phyloP scores from a whole-genome alignment of 2,888 invertebrate genomes.

The Notocelia uddmanniana region DNA sequence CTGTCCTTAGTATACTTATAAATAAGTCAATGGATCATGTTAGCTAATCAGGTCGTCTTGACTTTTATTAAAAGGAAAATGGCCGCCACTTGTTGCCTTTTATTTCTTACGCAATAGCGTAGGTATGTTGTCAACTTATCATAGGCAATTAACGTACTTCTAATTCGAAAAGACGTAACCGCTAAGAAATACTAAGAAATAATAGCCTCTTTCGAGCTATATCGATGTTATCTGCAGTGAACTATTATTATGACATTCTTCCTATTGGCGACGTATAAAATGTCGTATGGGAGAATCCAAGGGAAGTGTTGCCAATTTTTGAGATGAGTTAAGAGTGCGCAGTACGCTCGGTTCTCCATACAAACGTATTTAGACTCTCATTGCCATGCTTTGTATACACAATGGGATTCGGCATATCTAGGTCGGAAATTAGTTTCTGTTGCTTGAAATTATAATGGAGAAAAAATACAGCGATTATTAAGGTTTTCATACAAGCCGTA shows the following conservation, averaged over 20 bases:
- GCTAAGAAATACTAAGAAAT: background rate
- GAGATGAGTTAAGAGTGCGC: too few relatives aligned
- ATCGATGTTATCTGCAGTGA: background rate
- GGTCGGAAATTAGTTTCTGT: too few relatives aligned
- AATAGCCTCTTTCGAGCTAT: background rate
- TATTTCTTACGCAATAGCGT: background rate
- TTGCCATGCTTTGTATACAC: too few relatives aligned
- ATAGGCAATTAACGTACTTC: background rate
- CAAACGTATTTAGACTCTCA: too few relatives aligned
- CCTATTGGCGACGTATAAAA: background rate
- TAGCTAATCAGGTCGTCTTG: too few relatives aligned
- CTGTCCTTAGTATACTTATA: too few relatives aligned
- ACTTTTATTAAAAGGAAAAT: background rate
- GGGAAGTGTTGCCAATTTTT: background rate
- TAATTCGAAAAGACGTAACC: background rate
- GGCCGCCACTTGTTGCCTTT: background rate
- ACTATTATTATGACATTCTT: slow-evolving; percentile 10
- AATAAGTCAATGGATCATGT: too few relatives aligned
- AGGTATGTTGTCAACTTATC: background rate
- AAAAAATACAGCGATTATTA: too few relatives aligned
- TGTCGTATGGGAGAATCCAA: background rate
- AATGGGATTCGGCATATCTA: too few relatives aligned
- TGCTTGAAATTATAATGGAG: too few relatives aligned
- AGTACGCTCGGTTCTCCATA: too few relatives aligned
- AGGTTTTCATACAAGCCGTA: too few relatives aligned